Evolutionary conservation across 1,140 invertebrate species (phyloP), one percentile per base, ranked within the genome.

Genomic region (Magallana angulata): DNA sequence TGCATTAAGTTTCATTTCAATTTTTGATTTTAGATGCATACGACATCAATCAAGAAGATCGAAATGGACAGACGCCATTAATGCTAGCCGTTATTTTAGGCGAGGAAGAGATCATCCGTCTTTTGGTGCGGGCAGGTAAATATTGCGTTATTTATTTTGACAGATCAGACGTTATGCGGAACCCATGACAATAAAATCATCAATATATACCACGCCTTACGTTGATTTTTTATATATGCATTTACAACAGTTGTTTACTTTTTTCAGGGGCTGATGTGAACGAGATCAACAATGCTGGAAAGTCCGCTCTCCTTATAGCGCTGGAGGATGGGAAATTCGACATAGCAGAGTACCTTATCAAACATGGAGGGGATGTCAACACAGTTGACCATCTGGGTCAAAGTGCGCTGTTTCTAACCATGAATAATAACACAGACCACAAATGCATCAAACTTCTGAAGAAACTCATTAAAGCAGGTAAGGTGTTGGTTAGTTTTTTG

Each of bases 351-450:
- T 88, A 85, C 60, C 83, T 88, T 12, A 85, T 88, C 5, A 58
- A 82, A 60, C 83, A 88, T 71, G 87, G 87, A 83, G 60, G 82
- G 60, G 87, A 88, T 68, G 87, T 88, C 16, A 88, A 88, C 48
- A 24, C 56, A 3, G 83, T 68, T 9, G 87, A 84, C 14, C 68
- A 62, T 16, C 48, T 88, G 1, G 87, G 82, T 4, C 87, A 88
- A 80, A 88, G 87, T 58, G 82, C 82, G 12, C 30, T 88, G 7
- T 88, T 76, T 48, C 81, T 82, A 48, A 16, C 57, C n/a, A 84
- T 62, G 68, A 88, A 56, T n/a, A n/a, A 83, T 4, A 80, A 36
- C 11, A 62, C 64, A 56, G 83, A 88, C 57, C 48, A 80, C n/a
- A 83, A 83, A 57, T 88, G 62, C 12, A 59, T 83, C 14, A 62